Evolutionary conservation across 2,113 vertebrate species (phyloP), one percentile per base, ranked within the genome.

Genomic region (Rostratula benghalensis): DNA sequence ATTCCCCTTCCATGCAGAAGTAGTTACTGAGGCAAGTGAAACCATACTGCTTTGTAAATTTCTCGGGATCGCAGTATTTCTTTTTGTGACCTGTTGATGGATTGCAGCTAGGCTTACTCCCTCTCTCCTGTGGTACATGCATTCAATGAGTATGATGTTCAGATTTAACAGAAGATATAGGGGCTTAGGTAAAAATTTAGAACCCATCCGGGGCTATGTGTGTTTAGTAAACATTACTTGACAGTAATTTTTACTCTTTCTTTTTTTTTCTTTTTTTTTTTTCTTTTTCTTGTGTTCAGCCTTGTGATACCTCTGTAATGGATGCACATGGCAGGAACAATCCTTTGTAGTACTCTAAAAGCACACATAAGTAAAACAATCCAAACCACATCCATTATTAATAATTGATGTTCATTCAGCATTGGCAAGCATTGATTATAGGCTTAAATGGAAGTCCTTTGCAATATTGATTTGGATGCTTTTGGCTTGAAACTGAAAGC

Each of bases 351-450:
- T 91, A 74, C 35, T 94, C 90, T 97, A 95, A 98, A 97, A 97
- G 95, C 85, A 98, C 92, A 89, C 67, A 59, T 96, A 97, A 98
- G 92, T 97, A 96, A 97, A 97, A 90, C 71, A 96, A 71, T 35
- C 45, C 37, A 95, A 98, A 95, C 94, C 97, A 96, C 93, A 97
- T 97, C 79, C 83, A 97, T 90, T 89, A 90, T 98, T 96, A 98
- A 98, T 98, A 98, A 97, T 92, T 96, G 80, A 97, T 98, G 88
- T 74, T 96, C 92, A 95, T 95, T 97, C 90, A 95, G 74, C 93
- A 97, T 97, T 94, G 97, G 93, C 68, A 95, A 97, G 46, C 85
- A 97, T 97, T 95, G 97, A 97, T 97, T 97, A 98, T 97, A 97
- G 90, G 76, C 84, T 95, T 97, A 96, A 98, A 98, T 96, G 87